Evolutionary conservation across 2,797 vertebrate genomes (phyloP).

Genomic region (Chiroxiphia lanceolata): DNA sequence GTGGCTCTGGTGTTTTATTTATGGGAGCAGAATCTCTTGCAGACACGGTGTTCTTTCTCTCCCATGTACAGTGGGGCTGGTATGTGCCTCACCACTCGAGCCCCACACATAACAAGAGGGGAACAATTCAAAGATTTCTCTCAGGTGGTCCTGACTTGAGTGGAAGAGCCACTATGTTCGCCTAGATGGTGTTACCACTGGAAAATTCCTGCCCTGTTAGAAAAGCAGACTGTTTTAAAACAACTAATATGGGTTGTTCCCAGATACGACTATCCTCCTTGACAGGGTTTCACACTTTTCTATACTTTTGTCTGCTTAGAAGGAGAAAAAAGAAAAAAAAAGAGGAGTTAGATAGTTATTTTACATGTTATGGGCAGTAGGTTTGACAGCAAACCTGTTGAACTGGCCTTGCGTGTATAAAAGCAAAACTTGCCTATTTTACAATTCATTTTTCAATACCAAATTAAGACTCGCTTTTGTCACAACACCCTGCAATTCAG

Average conservation of each 20-base stretch:
- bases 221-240: not conserved
- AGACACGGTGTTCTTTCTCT: not conserved
- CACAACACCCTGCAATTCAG: not conserved
- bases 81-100: not conserved
- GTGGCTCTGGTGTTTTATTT: not conserved
- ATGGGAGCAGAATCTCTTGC: not conserved
- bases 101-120: fast-evolving
- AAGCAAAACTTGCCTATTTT: not conserved
- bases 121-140: not conserved
- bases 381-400: not conserved
- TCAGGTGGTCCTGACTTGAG: not conserved
- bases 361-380: not conserved
- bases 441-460: not conserved
- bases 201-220: not conserved
- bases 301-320: not conserved
- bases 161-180: not conserved
- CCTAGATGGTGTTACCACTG: not conserved
- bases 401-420: not conserved
- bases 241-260: not conserved
- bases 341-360: not conserved
- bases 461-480: not conserved
- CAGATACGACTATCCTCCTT: not conserved
- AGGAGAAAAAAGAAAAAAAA: not conserved
- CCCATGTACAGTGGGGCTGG: fast-evolving
- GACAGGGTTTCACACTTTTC: not conserved